Conservation (phyloP, 2,888 invertebrate species). For the Baccha elongata region DNA sequence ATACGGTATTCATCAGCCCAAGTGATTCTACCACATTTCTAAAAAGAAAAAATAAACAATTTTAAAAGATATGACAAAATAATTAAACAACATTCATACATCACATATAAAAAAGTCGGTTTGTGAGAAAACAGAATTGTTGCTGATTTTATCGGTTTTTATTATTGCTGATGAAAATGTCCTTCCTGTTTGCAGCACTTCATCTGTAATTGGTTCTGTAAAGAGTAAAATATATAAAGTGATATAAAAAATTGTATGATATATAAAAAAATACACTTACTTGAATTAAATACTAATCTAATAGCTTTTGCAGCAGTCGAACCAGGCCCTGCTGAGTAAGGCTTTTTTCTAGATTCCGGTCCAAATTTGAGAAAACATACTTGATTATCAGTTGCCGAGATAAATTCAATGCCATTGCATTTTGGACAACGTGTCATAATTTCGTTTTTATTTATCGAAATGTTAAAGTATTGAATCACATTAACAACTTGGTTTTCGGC, state of each 20-base stretch:
- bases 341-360: background rate
- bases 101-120: constrained; percentile 61
- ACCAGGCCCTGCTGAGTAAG: constrained; percentile 2
- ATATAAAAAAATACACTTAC: constrained; percentile 16
- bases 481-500: constrained; percentile 53
- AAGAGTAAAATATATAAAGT: background rate
- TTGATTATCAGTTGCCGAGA: constrained; percentile 42
- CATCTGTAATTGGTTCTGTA: constrained; percentile 48
- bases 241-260: background rate
- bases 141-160: constrained; percentile 46
- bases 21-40: constrained; percentile 66
- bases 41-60: background rate
- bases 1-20: constrained; percentile 59
- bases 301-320: constrained; percentile 1
- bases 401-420: constrained; percentile 60
- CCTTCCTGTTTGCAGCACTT: constrained; percentile 42
- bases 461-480: constrained; percentile 59
- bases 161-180: constrained; percentile 45
- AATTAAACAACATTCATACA: constrained; percentile 31
- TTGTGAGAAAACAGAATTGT: constrained; percentile 41
- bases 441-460: constrained; percentile 37
- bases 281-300: constrained; percentile 45
- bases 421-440: constrained; percentile 45
- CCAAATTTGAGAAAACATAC: constrained; percentile 56
- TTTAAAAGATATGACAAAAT: background rate